Evolutionary conservation across 2,113 vertebrate genomes (phyloP).

Genomic region (Corvus hawaiiensis): DNA sequence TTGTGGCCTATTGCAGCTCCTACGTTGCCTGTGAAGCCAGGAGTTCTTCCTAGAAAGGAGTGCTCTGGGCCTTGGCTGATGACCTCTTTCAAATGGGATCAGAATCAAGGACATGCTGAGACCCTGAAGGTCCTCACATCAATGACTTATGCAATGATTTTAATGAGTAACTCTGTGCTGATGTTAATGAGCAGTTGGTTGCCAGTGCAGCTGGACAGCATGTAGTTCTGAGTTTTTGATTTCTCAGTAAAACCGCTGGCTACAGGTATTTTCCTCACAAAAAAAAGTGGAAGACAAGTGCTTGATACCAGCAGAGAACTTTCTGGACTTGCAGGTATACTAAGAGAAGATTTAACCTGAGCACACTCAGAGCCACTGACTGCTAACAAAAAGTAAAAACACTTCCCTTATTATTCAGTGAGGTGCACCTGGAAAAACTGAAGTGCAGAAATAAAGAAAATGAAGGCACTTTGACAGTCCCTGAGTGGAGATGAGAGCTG

Average conservation of each 20-base stretch:
- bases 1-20: background rate
- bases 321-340: background rate
- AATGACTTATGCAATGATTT: background rate
- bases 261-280: background rate
- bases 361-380: background rate
- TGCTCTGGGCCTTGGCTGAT: background rate
- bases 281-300: background rate
- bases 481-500: background rate
- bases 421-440: background rate
- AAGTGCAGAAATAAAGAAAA: background rate
- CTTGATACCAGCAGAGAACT: background rate
- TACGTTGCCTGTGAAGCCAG: background rate
- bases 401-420: background rate
- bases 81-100: background rate
- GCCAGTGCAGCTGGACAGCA: background rate
- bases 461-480: background rate
- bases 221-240: background rate
- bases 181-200: background rate
- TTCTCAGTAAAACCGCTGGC: background rate
- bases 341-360: background rate
- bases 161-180: background rate
- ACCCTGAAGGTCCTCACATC: background rate
- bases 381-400: background rate
- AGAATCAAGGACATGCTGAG: background rate
- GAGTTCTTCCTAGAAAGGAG: background rate